Evolutionary conservation across 2,888 invertebrate species (phyloP), one percentile per base, ranked within the genome.

Genomic region (Argynnis bischoffii): DNA sequence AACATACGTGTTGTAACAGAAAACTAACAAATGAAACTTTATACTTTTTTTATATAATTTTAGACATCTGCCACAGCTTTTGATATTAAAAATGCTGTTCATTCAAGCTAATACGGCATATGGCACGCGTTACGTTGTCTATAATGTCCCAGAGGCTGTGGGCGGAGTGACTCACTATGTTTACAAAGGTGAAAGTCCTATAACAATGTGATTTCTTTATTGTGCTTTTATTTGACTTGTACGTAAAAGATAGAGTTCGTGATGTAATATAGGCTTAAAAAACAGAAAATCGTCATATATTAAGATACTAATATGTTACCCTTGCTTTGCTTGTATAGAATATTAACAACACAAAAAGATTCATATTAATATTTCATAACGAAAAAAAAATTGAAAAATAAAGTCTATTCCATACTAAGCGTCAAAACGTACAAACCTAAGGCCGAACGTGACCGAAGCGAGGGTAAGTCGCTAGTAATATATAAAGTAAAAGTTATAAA

Each of bases 161-260:
- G 69, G 69, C 59, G 69, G 48, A 57, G 55, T 70, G 67, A 61
- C 35, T 70, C 69, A 70, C 35, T 57, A 55, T 64, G 60, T 67
- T 64, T 63, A 64, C 63, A 47, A 64, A 61, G 67, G 67, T 67
- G 70, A 70, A 70, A 70, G 70, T 63, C 61, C 64, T 60, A 46
- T 56, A 55, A 26, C 55, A 55, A 54, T 50, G 46, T 59, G 55
- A 54, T 57, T 53, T 57, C 61, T 53, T n/a, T n/a, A n/a, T n/a
- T n/a, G n/a, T 53, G 56, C 56, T 57, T 61, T 61, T 51, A 51
- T 61, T 61, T 51, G 26, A 48, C 26, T 59, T 8, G 48, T 48
- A n/a, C 2, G n/a, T 48, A 48, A 26, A 59, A n/a, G 35, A 16
- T 48, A 6, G 51, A 61, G 35, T 16, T 51, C 50, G 18, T 51